These are phyloP conservation scores for Nylanderia fulva DNA, from an alignment of 1,140 invertebrate species.

Conservation along the genomic window DNA sequence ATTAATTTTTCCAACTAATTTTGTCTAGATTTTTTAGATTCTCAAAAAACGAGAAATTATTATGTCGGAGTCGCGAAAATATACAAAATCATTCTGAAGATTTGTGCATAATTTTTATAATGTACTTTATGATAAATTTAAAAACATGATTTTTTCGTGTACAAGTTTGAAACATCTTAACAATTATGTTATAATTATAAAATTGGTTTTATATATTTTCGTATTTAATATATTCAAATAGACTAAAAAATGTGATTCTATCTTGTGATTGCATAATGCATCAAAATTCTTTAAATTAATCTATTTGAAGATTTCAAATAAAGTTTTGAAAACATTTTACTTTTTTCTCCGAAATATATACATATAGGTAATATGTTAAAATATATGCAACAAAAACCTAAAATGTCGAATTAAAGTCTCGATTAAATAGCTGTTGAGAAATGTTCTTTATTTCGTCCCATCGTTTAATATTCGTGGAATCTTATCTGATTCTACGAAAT, in stretches of 20 bases:
- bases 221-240: background rate
- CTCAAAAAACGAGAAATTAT: no score
- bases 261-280: background rate
- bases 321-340: background rate
- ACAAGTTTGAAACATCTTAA: background rate
- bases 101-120: no score
- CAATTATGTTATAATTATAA: background rate
- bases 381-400: background rate
- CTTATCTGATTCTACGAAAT: slow-evolving; percentile 37
- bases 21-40: background rate
- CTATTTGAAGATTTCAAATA: background rate
- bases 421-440: background rate
- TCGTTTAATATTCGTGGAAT: background rate
- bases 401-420: background rate
- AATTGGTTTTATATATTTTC: background rate
- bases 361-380: slow-evolving; percentile 10
- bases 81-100: no score
- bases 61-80: no score
- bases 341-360: background rate
- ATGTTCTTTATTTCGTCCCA: background rate
- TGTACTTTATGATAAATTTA: background rate
- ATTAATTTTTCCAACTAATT: no score
- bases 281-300: background rate
- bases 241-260: background rate
- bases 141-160: background rate